These are phyloP conservation scores for Thunnus albacares DNA, from an alignment of 2,797 vertebrate genomes.

Conservation along the genomic window DNA sequence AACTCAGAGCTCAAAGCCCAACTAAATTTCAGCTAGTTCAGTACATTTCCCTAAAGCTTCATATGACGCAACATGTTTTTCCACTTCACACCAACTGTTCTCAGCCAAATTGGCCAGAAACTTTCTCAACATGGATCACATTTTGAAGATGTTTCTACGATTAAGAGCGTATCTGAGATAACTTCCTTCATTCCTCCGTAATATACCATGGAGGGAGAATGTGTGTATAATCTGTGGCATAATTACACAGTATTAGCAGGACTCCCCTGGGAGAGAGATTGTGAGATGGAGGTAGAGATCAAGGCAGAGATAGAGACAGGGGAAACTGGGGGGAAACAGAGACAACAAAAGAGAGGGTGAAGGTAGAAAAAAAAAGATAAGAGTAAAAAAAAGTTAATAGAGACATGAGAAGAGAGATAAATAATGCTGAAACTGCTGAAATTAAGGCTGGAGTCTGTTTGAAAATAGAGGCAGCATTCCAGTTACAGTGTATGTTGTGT, in stretches of 20 bases:
- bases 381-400: slow-evolving; percentile 7
- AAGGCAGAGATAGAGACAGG: slow-evolving; percentile 32
- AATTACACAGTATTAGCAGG: slow-evolving; percentile 67
- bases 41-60: slow-evolving; percentile 27
- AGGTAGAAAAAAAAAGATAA: slow-evolving; percentile 5
- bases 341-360: neutral
- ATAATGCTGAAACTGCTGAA: slow-evolving; percentile 8
- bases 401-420: slow-evolving; percentile 12
- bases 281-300: slow-evolving; percentile 32
- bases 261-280: slow-evolving; percentile 36
- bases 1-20: slow-evolving; percentile 8
- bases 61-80: neutral
- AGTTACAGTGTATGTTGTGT: neutral
- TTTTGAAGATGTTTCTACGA: slow-evolving; percentile 33
- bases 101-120: slow-evolving; percentile 26
- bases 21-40: slow-evolving; percentile 14
- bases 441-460: slow-evolving; percentile 2
- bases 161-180: slow-evolving; percentile 43
- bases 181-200: slow-evolving; percentile 42
- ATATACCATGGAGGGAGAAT: slow-evolving; percentile 53
- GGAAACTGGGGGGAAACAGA: neutral
- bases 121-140: slow-evolving; percentile 36
- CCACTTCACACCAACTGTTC: neutral
- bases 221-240: slow-evolving; percentile 46
- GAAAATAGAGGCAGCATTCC: neutral